These are phyloP conservation scores for Pocota personata DNA, from an alignment of 2,888 invertebrate species.

Conservation along the genomic window DNA sequence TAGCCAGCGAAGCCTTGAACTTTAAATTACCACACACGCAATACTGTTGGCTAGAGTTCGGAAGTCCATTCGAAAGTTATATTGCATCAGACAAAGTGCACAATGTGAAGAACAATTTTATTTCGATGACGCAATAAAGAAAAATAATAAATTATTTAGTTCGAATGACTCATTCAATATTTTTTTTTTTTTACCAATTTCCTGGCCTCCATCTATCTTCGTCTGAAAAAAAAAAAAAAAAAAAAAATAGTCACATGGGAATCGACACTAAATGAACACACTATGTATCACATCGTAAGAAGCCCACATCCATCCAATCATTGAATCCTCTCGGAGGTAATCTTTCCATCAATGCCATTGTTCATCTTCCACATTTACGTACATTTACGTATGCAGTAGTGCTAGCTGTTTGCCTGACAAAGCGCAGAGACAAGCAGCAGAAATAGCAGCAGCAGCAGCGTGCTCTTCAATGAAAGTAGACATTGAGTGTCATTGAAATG, in stretches of 20 bases:
- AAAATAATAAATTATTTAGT: background rate
- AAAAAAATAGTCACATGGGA: background rate
- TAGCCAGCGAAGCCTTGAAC: conserved; percentile 54
- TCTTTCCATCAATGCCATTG: conserved; percentile 43
- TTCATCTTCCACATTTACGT: conserved; percentile 27
- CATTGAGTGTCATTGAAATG: conserved; percentile 43
- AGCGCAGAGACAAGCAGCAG: conserved; percentile 1
- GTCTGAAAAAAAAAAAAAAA: background rate
- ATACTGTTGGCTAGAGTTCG: conserved; percentile 9
- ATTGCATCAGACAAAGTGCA: conserved; percentile 32
- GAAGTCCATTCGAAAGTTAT: background rate
- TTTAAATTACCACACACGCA: conserved; percentile 57
- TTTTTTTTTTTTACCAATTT: background rate
- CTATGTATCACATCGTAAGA: background rate
- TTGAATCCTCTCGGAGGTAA: conserved; percentile 25
- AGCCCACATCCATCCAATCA: conserved; percentile 11
- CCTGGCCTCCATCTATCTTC: conserved; percentile 23
- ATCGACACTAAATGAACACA: conserved; percentile 28
- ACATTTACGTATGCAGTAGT: background rate
- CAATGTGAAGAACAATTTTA: background rate
- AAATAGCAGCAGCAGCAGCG: background rate
- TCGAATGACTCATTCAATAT: background rate
- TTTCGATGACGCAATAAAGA: background rate
- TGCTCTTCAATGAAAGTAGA: conserved; percentile 45
- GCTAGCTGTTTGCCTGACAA: conserved; percentile 34